Percentiles rank a stretch among this genome's conserved stretches.
phyloP scores from a whole-genome alignment of 2,888 invertebrate species.

The Fragum whitleyi region DNA sequence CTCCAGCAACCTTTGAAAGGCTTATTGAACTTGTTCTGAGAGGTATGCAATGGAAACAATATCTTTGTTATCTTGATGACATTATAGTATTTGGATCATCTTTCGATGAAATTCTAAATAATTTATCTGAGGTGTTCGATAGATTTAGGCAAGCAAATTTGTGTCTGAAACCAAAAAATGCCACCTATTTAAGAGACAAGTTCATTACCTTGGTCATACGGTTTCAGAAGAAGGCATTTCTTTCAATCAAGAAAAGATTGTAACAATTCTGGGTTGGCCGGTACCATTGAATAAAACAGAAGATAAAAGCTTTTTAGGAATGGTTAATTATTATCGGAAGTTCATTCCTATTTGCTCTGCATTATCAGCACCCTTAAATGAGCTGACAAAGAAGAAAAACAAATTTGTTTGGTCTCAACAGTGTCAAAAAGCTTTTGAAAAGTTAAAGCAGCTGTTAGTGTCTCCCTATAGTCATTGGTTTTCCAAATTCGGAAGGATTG shows the following conservation, averaged over 20 bases:
- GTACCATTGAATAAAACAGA: slow-evolving; percentile 43
- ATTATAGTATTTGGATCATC: too few species aligned
- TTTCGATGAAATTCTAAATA: too few species aligned
- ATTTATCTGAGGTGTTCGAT: too few species aligned
- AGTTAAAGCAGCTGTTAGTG: slow-evolving; percentile 29
- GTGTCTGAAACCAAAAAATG: too few species aligned
- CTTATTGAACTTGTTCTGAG: too few species aligned
- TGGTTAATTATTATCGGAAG: slow-evolving; percentile 49
- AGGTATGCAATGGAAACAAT: too few species aligned
- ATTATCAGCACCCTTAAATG: slow-evolving; percentile 14
- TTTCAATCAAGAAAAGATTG: slow-evolving; percentile 32
- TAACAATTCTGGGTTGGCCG: slow-evolving; percentile 31
- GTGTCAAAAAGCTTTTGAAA: slow-evolving; percentile 50
- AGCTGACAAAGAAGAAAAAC: too few species aligned
- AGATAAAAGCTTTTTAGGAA: slow-evolving; percentile 43
- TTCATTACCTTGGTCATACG: too few species aligned
- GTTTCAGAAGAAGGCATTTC: slow-evolving; percentile 42
- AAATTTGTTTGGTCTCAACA: slow-evolving; percentile 18
- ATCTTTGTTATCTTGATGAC: too few species aligned
- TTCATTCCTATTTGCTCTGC: slow-evolving; percentile 35
- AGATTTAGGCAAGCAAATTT: too few species aligned
- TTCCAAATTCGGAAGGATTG: slow-evolving; percentile 35
- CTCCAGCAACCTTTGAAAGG: too few species aligned
- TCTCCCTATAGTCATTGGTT: slow-evolving; percentile 52
- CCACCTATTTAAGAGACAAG: too few species aligned